Evolutionary conservation across 2,888 invertebrate species (phyloP).

Genomic region (Clunio marinus): DNA sequence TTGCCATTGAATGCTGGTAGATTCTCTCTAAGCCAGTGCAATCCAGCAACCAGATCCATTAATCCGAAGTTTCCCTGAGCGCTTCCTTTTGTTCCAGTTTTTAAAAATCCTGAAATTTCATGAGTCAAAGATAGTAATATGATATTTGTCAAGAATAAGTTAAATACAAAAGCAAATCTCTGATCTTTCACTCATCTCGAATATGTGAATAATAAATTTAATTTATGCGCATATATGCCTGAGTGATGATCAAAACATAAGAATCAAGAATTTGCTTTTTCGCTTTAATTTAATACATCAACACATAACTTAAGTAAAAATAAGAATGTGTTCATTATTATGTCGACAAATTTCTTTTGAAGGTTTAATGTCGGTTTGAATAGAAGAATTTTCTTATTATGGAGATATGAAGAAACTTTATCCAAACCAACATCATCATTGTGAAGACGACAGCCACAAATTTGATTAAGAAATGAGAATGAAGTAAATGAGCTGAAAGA

Average conservation of each 20-base stretch:
- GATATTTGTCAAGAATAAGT: not conserved
- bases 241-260: too few species aligned
- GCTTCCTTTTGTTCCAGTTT: slow-evolving; percentile 82
- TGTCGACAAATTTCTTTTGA: too few species aligned
- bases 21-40: slow-evolving; percentile 96
- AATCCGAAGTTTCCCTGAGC: slow-evolving; percentile 88
- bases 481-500: too few species aligned
- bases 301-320: too few species aligned
- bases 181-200: too few species aligned
- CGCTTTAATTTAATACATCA: not conserved
- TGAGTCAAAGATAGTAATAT: too few species aligned
- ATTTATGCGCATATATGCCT: not conserved
- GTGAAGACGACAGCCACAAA: too few species aligned
- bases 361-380: too few species aligned
- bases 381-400: too few species aligned
- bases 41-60: slow-evolving; percentile 89
- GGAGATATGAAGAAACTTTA: too few species aligned
- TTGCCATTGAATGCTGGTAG: slow-evolving; percentile 93
- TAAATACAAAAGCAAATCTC: not conserved
- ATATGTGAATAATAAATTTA: not conserved
- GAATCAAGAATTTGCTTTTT: not conserved
- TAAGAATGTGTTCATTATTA: not conserved
- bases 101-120: slow-evolving; percentile 65
- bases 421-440: too few species aligned
- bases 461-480: too few species aligned